Conservation (phyloP, 2,113 vertebrate genomes). For the Notothenia rossii region DNA sequence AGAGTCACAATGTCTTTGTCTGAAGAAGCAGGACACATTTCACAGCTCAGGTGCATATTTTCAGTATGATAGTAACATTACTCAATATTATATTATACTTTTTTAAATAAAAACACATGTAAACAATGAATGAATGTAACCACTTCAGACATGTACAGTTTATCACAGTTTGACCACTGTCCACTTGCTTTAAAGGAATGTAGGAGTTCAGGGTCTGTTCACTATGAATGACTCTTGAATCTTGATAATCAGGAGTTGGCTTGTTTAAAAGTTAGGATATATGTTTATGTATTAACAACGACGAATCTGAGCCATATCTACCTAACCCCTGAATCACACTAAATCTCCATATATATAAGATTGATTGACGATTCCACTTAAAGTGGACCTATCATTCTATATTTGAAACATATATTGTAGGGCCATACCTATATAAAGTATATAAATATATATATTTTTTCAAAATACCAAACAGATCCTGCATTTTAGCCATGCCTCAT, state of each 20-base stretch:
- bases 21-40: no score
- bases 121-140: not conserved
- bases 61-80: no score
- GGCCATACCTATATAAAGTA: no score
- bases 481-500: no score
- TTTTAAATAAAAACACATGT: not conserved
- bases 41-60: no score
- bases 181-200: slow-evolving; percentile 1
- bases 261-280: slow-evolving; percentile 15
- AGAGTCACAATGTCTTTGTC: not conserved
- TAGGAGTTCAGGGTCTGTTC: not conserved
- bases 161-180: not conserved
- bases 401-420: no score
- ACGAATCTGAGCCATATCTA: slow-evolving; percentile 31
- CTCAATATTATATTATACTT: not conserved
- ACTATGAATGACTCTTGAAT: slow-evolving; percentile 19
- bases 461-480: no score
- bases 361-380: slow-evolving; percentile 51
- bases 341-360: slow-evolving; percentile 38
- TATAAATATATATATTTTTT: no score
- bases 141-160: not conserved
- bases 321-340: slow-evolving; percentile 40
- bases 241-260: slow-evolving; percentile 13
- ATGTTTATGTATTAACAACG: slow-evolving; percentile 15
- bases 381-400: no score